phyloP scores from a whole-genome alignment of 2,113 vertebrate genomes.

The Odontesthes bonariensis region DNA sequence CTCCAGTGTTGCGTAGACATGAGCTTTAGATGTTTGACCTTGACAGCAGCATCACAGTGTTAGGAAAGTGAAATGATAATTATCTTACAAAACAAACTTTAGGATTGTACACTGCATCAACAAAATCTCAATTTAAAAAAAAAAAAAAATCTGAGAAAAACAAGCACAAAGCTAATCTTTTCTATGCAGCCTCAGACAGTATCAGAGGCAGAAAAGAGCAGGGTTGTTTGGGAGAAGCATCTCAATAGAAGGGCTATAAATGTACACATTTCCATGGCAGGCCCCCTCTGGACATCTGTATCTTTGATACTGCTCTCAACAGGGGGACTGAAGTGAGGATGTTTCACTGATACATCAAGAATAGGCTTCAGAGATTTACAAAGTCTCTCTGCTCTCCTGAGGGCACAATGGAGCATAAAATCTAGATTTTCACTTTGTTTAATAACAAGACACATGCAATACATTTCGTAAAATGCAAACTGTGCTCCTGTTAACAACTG shows the following conservation, averaged over 20 bases:
- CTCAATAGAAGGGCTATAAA: constrained; percentile 14
- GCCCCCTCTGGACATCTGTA: background rate
- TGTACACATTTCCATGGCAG: constrained; percentile 26
- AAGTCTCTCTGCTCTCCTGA: background rate
- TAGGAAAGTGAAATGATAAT: constrained; percentile 3
- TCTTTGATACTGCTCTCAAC: constrained; percentile 9
- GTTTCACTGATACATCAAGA: background rate
- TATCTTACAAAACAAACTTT: background rate
- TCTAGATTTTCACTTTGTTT: background rate
- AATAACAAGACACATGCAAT: background rate
- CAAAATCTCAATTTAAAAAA: too few relatives aligned
- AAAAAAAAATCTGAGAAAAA: too few relatives aligned
- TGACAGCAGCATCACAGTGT: background rate
- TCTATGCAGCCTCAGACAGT: too few relatives aligned
- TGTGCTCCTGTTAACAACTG: too few relatives aligned
- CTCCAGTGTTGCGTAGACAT: background rate
- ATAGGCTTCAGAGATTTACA: background rate
- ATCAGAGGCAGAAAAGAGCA: background rate
- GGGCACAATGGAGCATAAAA: rapidly evolving
- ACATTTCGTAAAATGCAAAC: too few relatives aligned
- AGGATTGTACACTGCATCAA: too few relatives aligned
- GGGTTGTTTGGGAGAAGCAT: background rate
- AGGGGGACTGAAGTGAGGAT: background rate
- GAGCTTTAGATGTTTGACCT: background rate
- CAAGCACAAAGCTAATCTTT: too few relatives aligned